Evolutionary conservation across 2,113 vertebrate species (phyloP).

Genomic region (Marmota monax): DNA sequence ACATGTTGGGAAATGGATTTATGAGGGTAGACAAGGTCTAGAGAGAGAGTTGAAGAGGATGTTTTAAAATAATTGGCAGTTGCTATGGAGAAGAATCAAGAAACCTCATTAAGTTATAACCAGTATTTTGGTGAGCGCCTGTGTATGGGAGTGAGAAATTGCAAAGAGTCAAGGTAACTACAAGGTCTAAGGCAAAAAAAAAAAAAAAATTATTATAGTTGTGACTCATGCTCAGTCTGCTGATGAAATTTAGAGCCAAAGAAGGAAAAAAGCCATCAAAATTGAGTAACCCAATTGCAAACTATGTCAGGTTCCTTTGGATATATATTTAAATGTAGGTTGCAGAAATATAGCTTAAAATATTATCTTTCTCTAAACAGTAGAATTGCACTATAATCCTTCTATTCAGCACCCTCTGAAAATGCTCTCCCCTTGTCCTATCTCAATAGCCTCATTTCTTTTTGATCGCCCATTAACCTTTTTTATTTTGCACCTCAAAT

Average conservation of each 20-base stretch:
- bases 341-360: not conserved
- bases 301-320: not conserved
- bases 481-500: not conserved
- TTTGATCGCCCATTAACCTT: not conserved
- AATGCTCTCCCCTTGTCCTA: fast-evolving
- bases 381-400: not conserved
- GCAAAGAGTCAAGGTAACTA: not conserved
- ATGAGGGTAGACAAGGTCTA: not conserved
- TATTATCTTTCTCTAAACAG: not conserved
- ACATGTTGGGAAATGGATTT: not conserved
- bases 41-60: not conserved
- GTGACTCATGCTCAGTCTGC: not conserved
- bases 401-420: not conserved
- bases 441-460: not conserved
- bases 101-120: not conserved
- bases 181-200: not conserved
- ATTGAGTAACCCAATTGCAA: not conserved
- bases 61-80: not conserved
- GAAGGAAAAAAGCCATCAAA: not conserved
- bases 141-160: not conserved
- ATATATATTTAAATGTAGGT: not conserved
- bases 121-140: not conserved
- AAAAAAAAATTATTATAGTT: not conserved
- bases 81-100: not conserved
- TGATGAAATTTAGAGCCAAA: not conserved